Base-by-base conservation (phyloP, 2,888 invertebrate species). In the Drosophila nigricruria region DNA sequence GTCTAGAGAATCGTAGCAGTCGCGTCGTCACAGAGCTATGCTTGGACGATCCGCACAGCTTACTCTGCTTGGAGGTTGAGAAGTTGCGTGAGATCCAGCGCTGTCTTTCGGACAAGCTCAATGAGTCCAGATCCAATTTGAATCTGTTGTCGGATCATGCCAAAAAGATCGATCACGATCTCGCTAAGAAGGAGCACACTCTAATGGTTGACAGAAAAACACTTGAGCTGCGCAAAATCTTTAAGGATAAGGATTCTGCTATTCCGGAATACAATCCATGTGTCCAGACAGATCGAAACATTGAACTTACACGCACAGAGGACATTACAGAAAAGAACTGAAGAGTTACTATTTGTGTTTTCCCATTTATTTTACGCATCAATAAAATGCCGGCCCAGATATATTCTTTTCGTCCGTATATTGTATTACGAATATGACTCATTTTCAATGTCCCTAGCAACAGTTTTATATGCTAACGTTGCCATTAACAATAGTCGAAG, bases 1-100 rank as follows among this genome's bases (percentile, higher is more conserved):
- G 98, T 36, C 93, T 98, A 69, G 97, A 98, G 93, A 97, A 97
- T 89, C 94, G 97, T 66, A 95, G 95, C 0, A 96, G 96, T 92
- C 94, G 97, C 27, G 95, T 96, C 3, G 96, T 96, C 9, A 95
- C 95, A 63, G 98, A 98, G 90, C 92, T 96, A 53, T 96, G 96
- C 1, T 92, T 95, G 16, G 97, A 97, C 83, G 96, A 96, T 79
- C 94, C 95, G 0, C 96, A 97, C 82, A 91, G 94, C 0, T 96
- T 96, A 0, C 93, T 97, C 65, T 95, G 95, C 83, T 94, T 95
- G 54, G 97, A 97, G 93, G 95, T 96, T 0, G 91, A 95, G 45
- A 95, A 95, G 84, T 90, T 97, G 61, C 94, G 95, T 57, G 95
- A 95, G 74, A 96, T 96, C 0, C 94, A 95, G 47, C 93, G 95